phyloP scores from a whole-genome alignment of 2,113 vertebrate species.

The Uria lomvia region DNA sequence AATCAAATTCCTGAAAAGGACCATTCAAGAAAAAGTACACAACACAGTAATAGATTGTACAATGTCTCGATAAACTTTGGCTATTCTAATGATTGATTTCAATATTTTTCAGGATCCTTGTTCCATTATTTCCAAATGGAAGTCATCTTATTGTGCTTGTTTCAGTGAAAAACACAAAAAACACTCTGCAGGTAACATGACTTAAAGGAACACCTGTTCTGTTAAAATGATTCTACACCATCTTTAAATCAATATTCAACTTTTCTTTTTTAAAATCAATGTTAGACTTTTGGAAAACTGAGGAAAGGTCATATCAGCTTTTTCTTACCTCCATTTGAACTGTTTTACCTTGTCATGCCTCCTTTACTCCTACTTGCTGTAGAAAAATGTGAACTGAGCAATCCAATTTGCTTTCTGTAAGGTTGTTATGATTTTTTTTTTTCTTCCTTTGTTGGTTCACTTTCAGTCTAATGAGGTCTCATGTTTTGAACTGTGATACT shows the following conservation, averaged over 20 bases:
- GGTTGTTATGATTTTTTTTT: not conserved
- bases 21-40: not conserved
- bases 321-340: not conserved
- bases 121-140: not conserved
- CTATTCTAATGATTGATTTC: not conserved
- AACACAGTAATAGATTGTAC: not conserved
- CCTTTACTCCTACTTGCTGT: not conserved
- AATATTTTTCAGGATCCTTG: not conserved
- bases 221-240: not conserved
- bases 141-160: not conserved
- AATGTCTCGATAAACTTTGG: not conserved
- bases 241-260: not conserved
- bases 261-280: not conserved
- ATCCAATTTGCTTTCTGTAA: not conserved
- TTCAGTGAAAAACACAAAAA: not conserved
- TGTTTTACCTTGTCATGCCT: not conserved
- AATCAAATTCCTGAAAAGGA: not conserved
- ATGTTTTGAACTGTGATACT: not conserved
- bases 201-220: not conserved
- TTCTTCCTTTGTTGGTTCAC: not conserved
- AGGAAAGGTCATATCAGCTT: not conserved
- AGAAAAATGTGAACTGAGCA: not conserved
- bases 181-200: not conserved
- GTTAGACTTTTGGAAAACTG: not conserved
- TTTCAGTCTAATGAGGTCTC: not conserved